These are phyloP conservation scores for Troglohyphantes excavatus DNA, from an alignment of 2,888 invertebrate genomes.

Conservation along the genomic window DNA sequence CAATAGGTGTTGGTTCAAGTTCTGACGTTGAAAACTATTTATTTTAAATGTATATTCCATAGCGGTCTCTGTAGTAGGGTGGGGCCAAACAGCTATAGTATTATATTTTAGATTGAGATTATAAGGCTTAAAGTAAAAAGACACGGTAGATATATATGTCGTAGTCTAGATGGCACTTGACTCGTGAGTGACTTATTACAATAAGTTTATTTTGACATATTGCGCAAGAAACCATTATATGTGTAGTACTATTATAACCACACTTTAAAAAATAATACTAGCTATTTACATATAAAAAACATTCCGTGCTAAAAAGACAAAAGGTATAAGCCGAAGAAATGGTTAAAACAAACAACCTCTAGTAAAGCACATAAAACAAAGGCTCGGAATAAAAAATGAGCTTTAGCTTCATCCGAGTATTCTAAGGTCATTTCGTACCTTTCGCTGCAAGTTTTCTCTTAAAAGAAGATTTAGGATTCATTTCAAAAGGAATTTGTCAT, in stretches of 20 bases:
- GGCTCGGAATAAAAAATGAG: background rate
- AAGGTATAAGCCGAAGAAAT: background rate
- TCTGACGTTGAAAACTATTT: too few relatives aligned
- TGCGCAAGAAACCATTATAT: background rate
- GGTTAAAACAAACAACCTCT: background rate
- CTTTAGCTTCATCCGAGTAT: background rate
- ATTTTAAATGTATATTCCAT: too few relatives aligned
- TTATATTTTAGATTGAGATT: too few relatives aligned
- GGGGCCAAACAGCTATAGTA: too few relatives aligned
- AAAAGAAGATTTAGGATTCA: constrained; percentile 31
- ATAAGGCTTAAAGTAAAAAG: too few relatives aligned
- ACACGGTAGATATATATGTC: too few relatives aligned
- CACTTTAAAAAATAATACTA: background rate
- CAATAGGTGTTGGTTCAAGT: too few relatives aligned
- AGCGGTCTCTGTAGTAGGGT: too few relatives aligned
- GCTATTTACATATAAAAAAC: background rate
- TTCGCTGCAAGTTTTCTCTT: background rate
- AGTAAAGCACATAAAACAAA: background rate
- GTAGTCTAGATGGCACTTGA: too few relatives aligned
- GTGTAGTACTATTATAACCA: too few relatives aligned
- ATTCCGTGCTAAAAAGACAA: background rate
- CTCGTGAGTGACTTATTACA: too few relatives aligned
- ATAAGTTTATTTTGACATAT: background rate
- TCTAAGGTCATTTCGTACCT: background rate
- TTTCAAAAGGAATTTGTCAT: constrained; percentile 47